phyloP scores from a whole-genome alignment of 1,140 invertebrate genomes.

The Venturia canescens region DNA sequence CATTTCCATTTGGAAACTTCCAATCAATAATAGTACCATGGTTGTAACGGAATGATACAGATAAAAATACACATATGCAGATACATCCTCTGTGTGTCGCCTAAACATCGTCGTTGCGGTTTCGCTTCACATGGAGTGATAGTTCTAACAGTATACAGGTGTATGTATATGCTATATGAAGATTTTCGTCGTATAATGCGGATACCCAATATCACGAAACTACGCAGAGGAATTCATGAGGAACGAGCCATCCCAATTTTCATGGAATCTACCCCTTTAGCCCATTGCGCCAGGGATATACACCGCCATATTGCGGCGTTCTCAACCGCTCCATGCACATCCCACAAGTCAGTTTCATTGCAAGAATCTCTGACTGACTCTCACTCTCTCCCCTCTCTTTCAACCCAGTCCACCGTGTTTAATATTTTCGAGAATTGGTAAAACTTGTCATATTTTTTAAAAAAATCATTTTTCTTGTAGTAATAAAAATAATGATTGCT shows the following conservation, averaged over 20 bases:
- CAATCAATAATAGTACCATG: no score
- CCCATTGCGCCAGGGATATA: background rate
- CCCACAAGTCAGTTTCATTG: constrained; percentile 1
- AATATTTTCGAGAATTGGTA: background rate
- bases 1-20: no score
- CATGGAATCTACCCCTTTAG: constrained; percentile 27
- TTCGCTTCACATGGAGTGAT: background rate
- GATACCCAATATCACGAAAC: constrained; percentile 45
- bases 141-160: background rate
- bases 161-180: constrained; percentile 1
- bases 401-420: background rate
- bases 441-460: background rate
- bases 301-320: constrained; percentile 7
- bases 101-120: background rate
- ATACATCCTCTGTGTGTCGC: background rate
- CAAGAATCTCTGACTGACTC: background rate
- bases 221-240: constrained; percentile 29
- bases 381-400: no score
- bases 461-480: background rate
- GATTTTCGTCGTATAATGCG: constrained; percentile 37
- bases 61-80: background rate
- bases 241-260: constrained; percentile 30
- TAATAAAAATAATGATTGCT: no score
- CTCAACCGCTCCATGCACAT: constrained; percentile 3
- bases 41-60: no score